Evolutionary conservation across 2,888 invertebrate species (phyloP).

Genomic region (Harpalus rufipes): DNA sequence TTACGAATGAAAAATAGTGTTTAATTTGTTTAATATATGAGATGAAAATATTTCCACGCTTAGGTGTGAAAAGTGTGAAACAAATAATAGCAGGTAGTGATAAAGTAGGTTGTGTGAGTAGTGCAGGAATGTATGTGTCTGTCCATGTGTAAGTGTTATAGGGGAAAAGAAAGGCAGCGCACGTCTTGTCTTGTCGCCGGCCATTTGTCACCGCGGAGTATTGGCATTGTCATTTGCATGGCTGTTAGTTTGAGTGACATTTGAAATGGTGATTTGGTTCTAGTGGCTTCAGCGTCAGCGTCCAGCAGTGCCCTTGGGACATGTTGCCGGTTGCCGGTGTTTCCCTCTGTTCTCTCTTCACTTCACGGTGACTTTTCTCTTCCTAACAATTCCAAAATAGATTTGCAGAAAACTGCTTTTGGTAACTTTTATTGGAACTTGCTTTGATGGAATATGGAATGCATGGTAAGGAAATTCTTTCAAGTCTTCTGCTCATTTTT

Average conservation of each 20-base stretch:
- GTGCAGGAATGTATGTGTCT: neutral
- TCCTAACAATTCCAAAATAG: conserved; percentile 69
- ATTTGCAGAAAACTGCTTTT: conserved; percentile 71
- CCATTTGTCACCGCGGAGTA: conserved; percentile 63
- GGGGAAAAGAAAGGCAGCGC: neutral
- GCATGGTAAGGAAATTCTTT: conserved; percentile 59
- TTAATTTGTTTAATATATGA: conserved; percentile 10
- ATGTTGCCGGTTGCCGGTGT: conserved; percentile 21
- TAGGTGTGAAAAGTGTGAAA: neutral
- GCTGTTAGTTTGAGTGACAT: conserved; percentile 71
- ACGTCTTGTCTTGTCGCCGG: conserved; percentile 25
- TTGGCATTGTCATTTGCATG: conserved; percentile 71
- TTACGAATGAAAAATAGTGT: neutral
- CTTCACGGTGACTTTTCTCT: conserved; percentile 13
- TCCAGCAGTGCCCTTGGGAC: conserved; percentile 34
- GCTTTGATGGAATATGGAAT: conserved; percentile 70
- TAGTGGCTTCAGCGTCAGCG: conserved; percentile 31
- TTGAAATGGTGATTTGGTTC: conserved; percentile 72
- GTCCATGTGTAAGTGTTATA: neutral
- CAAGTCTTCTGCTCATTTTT: conserved; percentile 59
- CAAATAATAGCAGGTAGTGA: conserved; percentile 20
- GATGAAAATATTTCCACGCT: conserved; percentile 13
- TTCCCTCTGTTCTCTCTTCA: conserved; percentile 26
- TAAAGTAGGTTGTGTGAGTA: neutral
- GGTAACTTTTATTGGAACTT: conserved; percentile 73